Evolutionary conservation across 64 coral and sea anemone genomes (phyloP).

Genomic region (Trachythela sp.): DNA sequence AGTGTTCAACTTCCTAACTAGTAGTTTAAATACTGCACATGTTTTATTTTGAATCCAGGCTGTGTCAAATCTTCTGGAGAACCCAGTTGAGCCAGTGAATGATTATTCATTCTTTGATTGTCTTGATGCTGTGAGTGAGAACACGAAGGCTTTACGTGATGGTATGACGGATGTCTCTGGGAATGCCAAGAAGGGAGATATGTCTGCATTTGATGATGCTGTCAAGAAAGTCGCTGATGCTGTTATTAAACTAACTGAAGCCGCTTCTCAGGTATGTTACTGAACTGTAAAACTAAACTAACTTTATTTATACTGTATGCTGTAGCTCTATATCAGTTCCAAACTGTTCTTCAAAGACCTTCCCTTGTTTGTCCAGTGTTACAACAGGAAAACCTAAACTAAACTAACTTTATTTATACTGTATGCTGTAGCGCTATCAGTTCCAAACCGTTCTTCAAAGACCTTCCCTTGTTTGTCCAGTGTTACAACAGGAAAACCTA

Average conservation of each 20-base stretch:
- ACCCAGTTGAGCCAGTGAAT: constrained; percentile 97
- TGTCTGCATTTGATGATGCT: constrained; percentile 75
- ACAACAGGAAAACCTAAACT: too few relatives aligned
- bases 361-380: too few relatives aligned
- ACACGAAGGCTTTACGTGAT: constrained; percentile 75
- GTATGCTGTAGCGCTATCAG: too few relatives aligned
- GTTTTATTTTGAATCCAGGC: constrained; percentile 52
- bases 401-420: too few relatives aligned
- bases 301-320: neutral
- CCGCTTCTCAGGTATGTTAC: constrained; percentile 79
- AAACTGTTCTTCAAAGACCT: too few relatives aligned
- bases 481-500: too few relatives aligned
- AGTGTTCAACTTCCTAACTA: too few relatives aligned
- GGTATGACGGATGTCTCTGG: constrained; percentile 74
- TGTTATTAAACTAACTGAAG: constrained; percentile 78
- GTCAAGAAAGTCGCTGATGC: constrained; percentile 71
- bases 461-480: too few relatives aligned
- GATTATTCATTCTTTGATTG: constrained; percentile 93
- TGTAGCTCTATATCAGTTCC: too few relatives aligned
- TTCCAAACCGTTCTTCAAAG: too few relatives aligned
- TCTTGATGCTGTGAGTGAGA: constrained; percentile 69
- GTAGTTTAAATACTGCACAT: too few relatives aligned
- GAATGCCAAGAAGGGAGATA: constrained; percentile 81
- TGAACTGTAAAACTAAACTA: neutral
- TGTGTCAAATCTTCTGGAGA: constrained; percentile 82